A percentile compares a stretch with the other conserved stretches of the same genome.
Evolutionary conservation across 2,888 invertebrate genomes (phyloP).

Genomic region (Agrotis puta): DNA sequence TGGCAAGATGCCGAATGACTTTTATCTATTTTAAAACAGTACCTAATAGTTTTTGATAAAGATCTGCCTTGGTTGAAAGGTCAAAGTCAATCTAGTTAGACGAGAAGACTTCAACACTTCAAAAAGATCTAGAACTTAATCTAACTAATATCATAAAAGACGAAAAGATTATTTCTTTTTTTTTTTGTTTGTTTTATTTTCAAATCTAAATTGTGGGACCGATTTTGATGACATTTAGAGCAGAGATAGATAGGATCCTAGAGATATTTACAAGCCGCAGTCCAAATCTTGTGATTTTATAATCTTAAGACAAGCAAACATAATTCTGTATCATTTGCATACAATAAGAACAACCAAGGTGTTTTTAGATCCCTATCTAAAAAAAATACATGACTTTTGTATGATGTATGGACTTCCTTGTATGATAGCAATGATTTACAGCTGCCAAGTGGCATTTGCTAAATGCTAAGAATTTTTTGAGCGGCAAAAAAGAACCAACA

Average conservation of each 20-base stretch:
- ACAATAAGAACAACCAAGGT: slow-evolving; percentile 47
- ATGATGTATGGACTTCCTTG: slow-evolving; percentile 57
- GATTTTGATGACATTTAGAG: too few relatives aligned
- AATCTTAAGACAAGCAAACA: slow-evolving; percentile 1
- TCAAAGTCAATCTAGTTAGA: background rate
- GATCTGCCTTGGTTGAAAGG: background rate
- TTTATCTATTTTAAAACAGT: background rate
- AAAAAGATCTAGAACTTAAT: background rate
- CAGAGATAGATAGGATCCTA: too few relatives aligned
- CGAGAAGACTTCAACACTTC: background rate
- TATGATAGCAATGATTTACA: slow-evolving; percentile 40
- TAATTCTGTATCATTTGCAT: slow-evolving; percentile 50
- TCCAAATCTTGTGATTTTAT: slow-evolving; percentile 3
- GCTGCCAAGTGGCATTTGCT: slow-evolving; percentile 1
- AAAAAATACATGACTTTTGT: slow-evolving; percentile 42
- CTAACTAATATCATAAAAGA: too few relatives aligned
- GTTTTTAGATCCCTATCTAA: slow-evolving; percentile 38
- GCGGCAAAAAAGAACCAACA: background rate
- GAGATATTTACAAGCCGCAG: too few relatives aligned
- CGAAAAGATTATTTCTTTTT: too few relatives aligned
- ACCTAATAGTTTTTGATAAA: background rate
- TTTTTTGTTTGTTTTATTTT: too few relatives aligned
- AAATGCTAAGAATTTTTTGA: slow-evolving; percentile 12
- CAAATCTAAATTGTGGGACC: too few relatives aligned
- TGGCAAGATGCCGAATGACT: too few relatives aligned